Conservation (phyloP, 2,797 vertebrate genomes). For the Myripristis murdjan region DNA sequence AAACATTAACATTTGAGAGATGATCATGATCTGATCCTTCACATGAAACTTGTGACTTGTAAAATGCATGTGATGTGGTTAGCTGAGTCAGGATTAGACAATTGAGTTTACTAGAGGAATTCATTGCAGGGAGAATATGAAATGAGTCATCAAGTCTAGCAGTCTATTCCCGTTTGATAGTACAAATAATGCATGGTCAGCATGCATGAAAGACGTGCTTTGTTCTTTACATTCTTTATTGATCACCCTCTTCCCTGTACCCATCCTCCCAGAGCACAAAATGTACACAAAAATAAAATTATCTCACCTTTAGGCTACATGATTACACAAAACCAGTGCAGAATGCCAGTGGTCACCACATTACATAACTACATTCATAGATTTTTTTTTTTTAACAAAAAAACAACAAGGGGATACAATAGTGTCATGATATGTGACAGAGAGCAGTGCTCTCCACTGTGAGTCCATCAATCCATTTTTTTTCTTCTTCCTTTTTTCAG, state of each 20-base stretch:
- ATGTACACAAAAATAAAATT: constrained; percentile 81
- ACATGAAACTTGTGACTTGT: too few species aligned
- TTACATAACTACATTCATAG: constrained; percentile 84
- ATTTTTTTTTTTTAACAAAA: constrained; percentile 65
- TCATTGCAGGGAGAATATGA: too few species aligned
- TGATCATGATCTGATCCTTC: too few species aligned
- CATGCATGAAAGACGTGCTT: constrained; percentile 28
- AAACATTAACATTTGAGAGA: too few species aligned
- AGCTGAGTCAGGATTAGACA: too few species aligned
- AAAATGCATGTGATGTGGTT: too few species aligned
- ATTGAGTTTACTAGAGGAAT: too few species aligned
- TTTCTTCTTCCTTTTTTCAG: constrained; percentile 4
- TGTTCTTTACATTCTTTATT: constrained; percentile 85
- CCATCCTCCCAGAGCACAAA: constrained; percentile 69
- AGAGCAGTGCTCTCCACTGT: constrained; percentile 9
- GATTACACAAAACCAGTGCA: constrained; percentile 80
- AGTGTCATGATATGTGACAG: constrained; percentile 10
- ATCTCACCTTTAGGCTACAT: constrained; percentile 65
- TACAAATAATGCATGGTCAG: not conserved
- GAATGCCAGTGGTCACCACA: constrained; percentile 74
- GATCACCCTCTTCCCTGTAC: constrained; percentile 64
- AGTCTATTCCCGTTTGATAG: too few species aligned
- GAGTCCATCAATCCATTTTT: constrained; percentile 24
- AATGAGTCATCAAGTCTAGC: too few species aligned
- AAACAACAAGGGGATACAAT: constrained; percentile 47